phyloP scores from a whole-genome alignment of 2,797 vertebrate species.

The Coregonus suidteri region DNA sequence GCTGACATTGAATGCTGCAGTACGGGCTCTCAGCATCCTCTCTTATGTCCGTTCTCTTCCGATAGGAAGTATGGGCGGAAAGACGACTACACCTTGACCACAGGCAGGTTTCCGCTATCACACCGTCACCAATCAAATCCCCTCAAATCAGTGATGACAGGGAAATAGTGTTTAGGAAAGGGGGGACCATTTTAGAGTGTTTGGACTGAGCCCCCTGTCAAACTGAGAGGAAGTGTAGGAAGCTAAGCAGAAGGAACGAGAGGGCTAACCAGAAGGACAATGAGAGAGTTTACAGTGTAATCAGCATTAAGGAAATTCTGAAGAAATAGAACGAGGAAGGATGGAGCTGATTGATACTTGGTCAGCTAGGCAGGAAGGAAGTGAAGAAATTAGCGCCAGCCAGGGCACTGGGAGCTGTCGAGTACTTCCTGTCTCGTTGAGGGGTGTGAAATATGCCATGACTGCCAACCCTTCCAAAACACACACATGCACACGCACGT shows the following conservation, averaged over 20 bases:
- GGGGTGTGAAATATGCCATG: slow-evolving; percentile 73
- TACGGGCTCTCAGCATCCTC: not conserved
- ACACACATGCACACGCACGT: slow-evolving; percentile 18
- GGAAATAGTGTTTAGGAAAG: not conserved
- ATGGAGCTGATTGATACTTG: slow-evolving; percentile 76
- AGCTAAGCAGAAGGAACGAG: slow-evolving; percentile 9
- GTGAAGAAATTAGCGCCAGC: slow-evolving; percentile 69
- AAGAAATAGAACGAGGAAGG: slow-evolving; percentile 44
- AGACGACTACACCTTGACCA: not conserved
- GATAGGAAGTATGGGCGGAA: not conserved
- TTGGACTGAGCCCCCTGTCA: slow-evolving; percentile 1
- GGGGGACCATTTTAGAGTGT: slow-evolving; percentile 5
- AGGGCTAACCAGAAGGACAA: slow-evolving; percentile 37
- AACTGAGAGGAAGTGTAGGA: slow-evolving; percentile 7
- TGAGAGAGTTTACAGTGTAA: slow-evolving; percentile 77
- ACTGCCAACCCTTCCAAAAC: slow-evolving; percentile 50
- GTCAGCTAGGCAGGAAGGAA: slow-evolving; percentile 78
- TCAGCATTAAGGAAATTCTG: slow-evolving; percentile 78
- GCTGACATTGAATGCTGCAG: too few species aligned
- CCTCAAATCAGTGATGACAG: not conserved
- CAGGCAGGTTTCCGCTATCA: not conserved
- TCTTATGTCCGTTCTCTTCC: not conserved
- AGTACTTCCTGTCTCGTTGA: slow-evolving; percentile 78
- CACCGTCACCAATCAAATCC: not conserved
- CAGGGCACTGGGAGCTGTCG: slow-evolving; percentile 74